phyloP scores from a whole-genome alignment of 2,888 invertebrate genomes.

The Spodoptera exigua region DNA sequence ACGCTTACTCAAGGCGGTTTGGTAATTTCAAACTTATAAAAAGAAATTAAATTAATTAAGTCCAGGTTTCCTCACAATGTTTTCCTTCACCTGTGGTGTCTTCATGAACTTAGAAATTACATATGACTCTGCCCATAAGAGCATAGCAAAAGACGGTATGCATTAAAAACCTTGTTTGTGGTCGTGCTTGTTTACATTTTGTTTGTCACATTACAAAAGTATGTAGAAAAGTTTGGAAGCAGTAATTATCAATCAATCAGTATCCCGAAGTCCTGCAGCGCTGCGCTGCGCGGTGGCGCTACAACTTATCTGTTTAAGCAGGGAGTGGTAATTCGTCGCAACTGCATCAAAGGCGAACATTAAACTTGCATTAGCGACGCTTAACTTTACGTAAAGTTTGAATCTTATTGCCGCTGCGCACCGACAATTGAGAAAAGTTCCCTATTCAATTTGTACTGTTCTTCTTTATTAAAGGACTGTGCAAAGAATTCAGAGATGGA shows the following conservation, averaged over 20 bases:
- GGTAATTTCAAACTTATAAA: too few relatives aligned
- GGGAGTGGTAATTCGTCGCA: constrained; percentile 67
- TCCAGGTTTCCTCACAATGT: too few relatives aligned
- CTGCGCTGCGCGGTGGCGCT: constrained; percentile 3
- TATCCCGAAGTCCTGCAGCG: constrained; percentile 25
- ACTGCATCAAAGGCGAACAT: constrained; percentile 80
- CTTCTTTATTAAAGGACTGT: constrained; percentile 54
- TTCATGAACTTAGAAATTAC: too few relatives aligned
- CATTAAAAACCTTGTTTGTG: too few relatives aligned
- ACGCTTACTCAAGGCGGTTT: too few relatives aligned
- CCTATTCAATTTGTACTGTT: constrained; percentile 59
- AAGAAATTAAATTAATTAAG: too few relatives aligned
- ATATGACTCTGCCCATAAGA: too few relatives aligned
- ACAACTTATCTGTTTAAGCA: constrained; percentile 41
- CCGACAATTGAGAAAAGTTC: constrained; percentile 59
- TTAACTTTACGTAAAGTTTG: constrained; percentile 77
- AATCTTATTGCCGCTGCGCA: constrained; percentile 63
- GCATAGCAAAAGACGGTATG: too few relatives aligned
- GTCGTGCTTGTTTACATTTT: too few relatives aligned
- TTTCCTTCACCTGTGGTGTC: too few relatives aligned
- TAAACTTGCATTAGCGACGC: constrained; percentile 82
- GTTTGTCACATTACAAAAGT: too few relatives aligned
- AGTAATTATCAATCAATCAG: constrained; percentile 5
- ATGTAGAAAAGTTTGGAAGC: too few relatives aligned
- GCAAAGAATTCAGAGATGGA: constrained; percentile 40